Conservation (phyloP, 1,140 invertebrate genomes). For the Holotrichia oblita region DNA sequence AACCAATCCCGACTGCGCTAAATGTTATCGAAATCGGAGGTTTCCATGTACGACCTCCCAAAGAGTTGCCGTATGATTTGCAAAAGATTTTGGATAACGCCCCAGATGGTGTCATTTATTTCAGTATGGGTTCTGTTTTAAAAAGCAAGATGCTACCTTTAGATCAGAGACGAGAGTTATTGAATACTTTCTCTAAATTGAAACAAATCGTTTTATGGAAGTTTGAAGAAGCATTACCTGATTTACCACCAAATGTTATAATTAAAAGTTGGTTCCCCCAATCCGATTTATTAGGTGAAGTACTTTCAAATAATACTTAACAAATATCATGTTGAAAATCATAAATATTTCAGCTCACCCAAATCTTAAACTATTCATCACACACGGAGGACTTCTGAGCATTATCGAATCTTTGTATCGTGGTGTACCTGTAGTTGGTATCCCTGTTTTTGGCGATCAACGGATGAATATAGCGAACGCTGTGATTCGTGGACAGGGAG, state of each 20-base stretch:
- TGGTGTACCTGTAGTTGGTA: background rate
- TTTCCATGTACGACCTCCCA: too few species aligned
- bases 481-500: background rate
- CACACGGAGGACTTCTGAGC: conserved; percentile 28
- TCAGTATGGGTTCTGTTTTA: conserved; percentile 67
- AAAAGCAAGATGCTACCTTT: conserved; percentile 62
- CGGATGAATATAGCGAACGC: conserved; percentile 3
- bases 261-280: conserved; percentile 76
- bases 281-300: conserved; percentile 63
- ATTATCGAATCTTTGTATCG: background rate
- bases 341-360: conserved; percentile 40
- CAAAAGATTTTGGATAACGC: too few species aligned
- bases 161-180: conserved; percentile 51
- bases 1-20: conserved; percentile 65
- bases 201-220: conserved; percentile 69
- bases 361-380: conserved; percentile 36
- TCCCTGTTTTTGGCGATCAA: conserved; percentile 39
- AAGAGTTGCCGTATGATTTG: conserved; percentile 62
- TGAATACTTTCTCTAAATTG: conserved; percentile 55
- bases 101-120: conserved; percentile 65
- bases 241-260: conserved; percentile 69
- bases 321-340: too few species aligned
- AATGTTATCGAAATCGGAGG: conserved; percentile 66
- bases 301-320: too few species aligned
- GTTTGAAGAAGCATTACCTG: conserved; percentile 67